phyloP scores from a whole-genome alignment of 2,113 vertebrate species.

The Notiomystis cincta region DNA sequence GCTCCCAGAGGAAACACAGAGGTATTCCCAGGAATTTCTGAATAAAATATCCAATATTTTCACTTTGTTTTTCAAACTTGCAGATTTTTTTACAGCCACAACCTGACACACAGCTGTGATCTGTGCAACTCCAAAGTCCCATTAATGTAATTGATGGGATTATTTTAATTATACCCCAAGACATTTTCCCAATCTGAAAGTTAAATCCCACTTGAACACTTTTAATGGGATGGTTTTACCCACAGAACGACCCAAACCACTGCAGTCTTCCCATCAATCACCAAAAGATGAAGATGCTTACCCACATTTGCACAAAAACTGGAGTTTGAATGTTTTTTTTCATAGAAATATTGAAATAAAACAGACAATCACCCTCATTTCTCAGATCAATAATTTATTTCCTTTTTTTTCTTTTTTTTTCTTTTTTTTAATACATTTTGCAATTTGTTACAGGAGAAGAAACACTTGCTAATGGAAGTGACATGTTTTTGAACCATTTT shows the following conservation, averaged over 20 bases:
- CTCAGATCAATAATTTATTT: conserved; percentile 51
- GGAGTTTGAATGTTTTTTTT: not conserved
- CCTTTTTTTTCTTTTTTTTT: not conserved
- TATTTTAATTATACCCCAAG: not conserved
- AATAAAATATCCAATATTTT: not conserved
- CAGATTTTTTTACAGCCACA: not conserved
- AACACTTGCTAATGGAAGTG: conserved; percentile 28
- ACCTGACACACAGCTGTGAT: not conserved
- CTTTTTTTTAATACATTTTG: conserved; percentile 16
- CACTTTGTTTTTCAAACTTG: not conserved
- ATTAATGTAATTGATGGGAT: not conserved
- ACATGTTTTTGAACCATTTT: not conserved
- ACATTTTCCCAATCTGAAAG: not conserved
- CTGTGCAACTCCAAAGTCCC: not conserved
- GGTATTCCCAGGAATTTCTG: not conserved
- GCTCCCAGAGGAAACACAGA: not conserved
- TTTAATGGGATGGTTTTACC: not conserved
- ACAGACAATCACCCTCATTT: not conserved
- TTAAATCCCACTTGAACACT: not conserved
- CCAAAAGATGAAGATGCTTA: not conserved
- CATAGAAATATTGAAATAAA: not conserved
- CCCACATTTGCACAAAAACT: not conserved
- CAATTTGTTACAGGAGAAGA: conserved; percentile 54
- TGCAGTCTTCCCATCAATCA: not conserved
- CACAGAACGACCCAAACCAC: not conserved